phyloP scores from a whole-genome alignment of 2,888 invertebrate species.

The Cynaeus angustus region DNA sequence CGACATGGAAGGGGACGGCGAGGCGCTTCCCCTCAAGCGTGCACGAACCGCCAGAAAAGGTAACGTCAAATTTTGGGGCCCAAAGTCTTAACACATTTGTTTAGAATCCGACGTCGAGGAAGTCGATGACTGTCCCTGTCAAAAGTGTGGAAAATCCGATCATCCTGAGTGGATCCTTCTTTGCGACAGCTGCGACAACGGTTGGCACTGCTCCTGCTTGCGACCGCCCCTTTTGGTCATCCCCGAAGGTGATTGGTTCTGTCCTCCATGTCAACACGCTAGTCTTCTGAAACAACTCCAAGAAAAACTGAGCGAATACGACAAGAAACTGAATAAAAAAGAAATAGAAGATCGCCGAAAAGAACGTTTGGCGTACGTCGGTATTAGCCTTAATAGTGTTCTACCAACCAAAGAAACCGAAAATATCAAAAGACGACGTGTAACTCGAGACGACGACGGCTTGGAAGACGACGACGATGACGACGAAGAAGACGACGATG shows the following conservation, averaged over 20 bases:
- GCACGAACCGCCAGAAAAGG: conserved; percentile 91
- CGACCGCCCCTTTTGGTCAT: conserved; percentile 93
- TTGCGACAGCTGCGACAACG: conserved; percentile 95
- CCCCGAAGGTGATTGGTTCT: conserved; percentile 98
- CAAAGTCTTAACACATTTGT: neutral
- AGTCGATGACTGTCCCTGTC: conserved; percentile 85
- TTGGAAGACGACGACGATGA: conserved; percentile 62
- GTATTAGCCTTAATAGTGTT: conserved; percentile 84
- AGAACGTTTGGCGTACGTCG: conserved; percentile 83
- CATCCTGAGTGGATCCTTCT: conserved; percentile 98
- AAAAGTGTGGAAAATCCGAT: conserved; percentile 91
- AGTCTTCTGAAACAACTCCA: conserved; percentile 75
- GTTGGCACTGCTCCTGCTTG: conserved; percentile 98
- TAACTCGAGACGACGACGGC: no score
- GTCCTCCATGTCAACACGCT: conserved; percentile 95
- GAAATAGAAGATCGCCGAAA: conserved; percentile 80
- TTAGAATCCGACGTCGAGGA: conserved; percentile 65
- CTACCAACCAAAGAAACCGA: conserved; percentile 70
- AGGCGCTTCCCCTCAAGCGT: conserved; percentile 83
- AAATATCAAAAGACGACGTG: conserved; percentile 65
- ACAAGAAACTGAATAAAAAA: conserved; percentile 80
- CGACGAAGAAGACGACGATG: conserved; percentile 61
- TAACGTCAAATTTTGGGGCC: no score
- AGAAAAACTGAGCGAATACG: conserved; percentile 83
- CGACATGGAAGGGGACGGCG: conserved; percentile 83